These are phyloP conservation scores for Folsomia candida DNA, from an alignment of 2,888 invertebrate genomes.

Conservation along the genomic window DNA sequence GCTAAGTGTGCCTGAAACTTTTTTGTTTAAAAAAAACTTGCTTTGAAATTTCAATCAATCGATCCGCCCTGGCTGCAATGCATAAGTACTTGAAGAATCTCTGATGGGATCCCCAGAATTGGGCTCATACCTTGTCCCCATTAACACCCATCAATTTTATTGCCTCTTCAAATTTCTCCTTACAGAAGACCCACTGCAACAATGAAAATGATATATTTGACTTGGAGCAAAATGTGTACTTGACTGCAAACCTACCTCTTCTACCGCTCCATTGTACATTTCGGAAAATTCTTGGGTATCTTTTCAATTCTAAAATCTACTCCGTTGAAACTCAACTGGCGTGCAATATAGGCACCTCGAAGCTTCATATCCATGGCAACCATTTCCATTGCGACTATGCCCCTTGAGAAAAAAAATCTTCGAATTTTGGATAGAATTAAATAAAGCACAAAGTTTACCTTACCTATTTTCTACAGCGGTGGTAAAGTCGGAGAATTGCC, in stretches of 20 bases:
- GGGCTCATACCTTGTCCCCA: slow-evolving; percentile 98
- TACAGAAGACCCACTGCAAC: slow-evolving; percentile 87
- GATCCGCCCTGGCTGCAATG: slow-evolving; percentile 87
- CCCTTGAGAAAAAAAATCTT: slow-evolving; percentile 58
- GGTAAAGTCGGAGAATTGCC: slow-evolving; percentile 91
- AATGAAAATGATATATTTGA: background rate
- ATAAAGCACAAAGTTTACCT: slow-evolving; percentile 21
- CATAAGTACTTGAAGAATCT: slow-evolving; percentile 98
- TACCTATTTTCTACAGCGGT: slow-evolving; percentile 92
- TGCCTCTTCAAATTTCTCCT: slow-evolving; percentile 93
- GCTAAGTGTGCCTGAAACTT: background rate
- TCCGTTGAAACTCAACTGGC: slow-evolving; percentile 97
- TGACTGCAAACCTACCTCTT: slow-evolving; percentile 63
- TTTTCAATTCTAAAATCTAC: slow-evolving; percentile 97
- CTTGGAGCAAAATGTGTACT: too few relatives aligned
- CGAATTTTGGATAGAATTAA: too few relatives aligned
- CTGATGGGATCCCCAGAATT: slow-evolving; percentile 99
- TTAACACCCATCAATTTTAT: slow-evolving; percentile 92
- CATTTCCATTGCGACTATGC: slow-evolving; percentile 99
- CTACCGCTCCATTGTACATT: slow-evolving; percentile 90
- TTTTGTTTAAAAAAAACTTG: slow-evolving; percentile 51
- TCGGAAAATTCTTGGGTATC: slow-evolving; percentile 85
- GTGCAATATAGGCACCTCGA: slow-evolving; percentile 96
- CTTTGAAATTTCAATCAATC: slow-evolving; percentile 60
- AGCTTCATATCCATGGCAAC: slow-evolving; percentile 99